Percentiles rank a stretch among this genome's conserved stretches.
Conservation (phyloP, 2,888 invertebrate genomes). For the Catocala fraxini region DNA sequence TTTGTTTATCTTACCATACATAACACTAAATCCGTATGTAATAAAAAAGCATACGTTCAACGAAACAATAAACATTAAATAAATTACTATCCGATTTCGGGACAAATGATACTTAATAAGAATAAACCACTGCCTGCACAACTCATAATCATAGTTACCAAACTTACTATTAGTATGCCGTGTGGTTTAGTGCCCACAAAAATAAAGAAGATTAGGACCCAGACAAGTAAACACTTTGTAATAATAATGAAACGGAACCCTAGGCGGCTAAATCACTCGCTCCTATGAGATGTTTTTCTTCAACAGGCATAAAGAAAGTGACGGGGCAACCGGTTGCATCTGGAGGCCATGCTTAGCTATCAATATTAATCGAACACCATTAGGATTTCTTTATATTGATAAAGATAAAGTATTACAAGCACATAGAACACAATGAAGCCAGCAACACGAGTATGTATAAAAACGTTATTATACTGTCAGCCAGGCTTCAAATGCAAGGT, state of each 20-base stretch:
- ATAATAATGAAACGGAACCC: conserved; percentile 19
- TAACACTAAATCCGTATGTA: background rate
- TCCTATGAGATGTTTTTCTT: conserved; percentile 18
- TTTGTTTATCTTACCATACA: background rate
- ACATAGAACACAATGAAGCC: too few relatives aligned
- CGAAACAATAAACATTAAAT: conserved; percentile 1
- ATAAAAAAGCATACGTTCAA: background rate
- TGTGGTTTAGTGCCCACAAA: background rate
- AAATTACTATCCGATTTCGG: background rate
- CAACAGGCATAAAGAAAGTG: conserved; percentile 37
- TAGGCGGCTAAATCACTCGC: conserved; percentile 15
- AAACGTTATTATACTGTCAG: conserved; percentile 17
- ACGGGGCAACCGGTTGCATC: conserved; percentile 34
- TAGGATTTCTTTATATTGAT: conserved; percentile 11
- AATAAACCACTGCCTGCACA: background rate
- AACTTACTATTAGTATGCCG: background rate
- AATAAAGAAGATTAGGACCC: background rate
- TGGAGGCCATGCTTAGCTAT: conserved; percentile 16
- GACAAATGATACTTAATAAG: background rate
- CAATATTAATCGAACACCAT: conserved; percentile 11
- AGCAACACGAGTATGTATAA: conserved; percentile 8
- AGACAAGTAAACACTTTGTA: conserved; percentile 1
- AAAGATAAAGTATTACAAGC: too few relatives aligned
- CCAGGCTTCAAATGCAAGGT: conserved; percentile 3
- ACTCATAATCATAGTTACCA: background rate